Evolutionary conservation across 2,888 invertebrate genomes (phyloP).

Genomic region (Lysandra coridon): DNA sequence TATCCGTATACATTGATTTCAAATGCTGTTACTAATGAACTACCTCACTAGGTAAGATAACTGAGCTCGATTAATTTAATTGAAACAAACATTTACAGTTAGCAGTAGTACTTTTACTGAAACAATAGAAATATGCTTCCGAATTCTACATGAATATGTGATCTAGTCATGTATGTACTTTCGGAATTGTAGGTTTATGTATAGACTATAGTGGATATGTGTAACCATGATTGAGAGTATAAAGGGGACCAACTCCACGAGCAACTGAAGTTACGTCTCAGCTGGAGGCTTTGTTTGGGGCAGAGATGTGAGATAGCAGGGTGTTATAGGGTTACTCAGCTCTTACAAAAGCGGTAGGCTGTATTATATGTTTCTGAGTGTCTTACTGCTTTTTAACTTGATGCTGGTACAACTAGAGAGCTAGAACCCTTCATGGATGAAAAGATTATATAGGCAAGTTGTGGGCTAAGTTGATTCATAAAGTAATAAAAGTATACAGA

Average conservation of each 20-base stretch:
- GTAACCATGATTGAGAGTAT: constrained; percentile 66
- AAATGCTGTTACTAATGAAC: constrained; percentile 67
- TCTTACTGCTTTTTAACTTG: constrained; percentile 67
- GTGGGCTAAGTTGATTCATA: constrained; percentile 32
- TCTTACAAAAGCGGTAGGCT: constrained; percentile 67
- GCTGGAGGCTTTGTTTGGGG: constrained; percentile 48
- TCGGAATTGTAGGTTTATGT: constrained; percentile 78
- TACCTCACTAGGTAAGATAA: constrained; percentile 78
- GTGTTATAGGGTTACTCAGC: constrained; percentile 54
- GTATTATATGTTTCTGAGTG: constrained; percentile 79
- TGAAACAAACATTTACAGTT: background rate
- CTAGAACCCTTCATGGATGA: constrained; percentile 53
- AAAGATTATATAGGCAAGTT: constrained; percentile 25
- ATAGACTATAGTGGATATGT: constrained; percentile 60
- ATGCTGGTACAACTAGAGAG: constrained; percentile 68
- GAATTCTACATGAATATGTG: constrained; percentile 80
- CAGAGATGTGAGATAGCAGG: constrained; percentile 54
- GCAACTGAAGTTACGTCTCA: constrained; percentile 56
- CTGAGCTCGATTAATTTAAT: constrained; percentile 52
- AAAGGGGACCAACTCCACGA: constrained; percentile 77
- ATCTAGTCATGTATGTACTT: constrained; percentile 81
- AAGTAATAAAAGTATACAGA: constrained; percentile 63
- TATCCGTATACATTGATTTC: constrained; percentile 61
- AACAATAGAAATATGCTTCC: constrained; percentile 62
- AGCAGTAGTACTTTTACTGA: constrained; percentile 11